Evolutionary conservation across 2,888 invertebrate genomes (phyloP).

Genomic region (Zele albiditarsus): DNA sequence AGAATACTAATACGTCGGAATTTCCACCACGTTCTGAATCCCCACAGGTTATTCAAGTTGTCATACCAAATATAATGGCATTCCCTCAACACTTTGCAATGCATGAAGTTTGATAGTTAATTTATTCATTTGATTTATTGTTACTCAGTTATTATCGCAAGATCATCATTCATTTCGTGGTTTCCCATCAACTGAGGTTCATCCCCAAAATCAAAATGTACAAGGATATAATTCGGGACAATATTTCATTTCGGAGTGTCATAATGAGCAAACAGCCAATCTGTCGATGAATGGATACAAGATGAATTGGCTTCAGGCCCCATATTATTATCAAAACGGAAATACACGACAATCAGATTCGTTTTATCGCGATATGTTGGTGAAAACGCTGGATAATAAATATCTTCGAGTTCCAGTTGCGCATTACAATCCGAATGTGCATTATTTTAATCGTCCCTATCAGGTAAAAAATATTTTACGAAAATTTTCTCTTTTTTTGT

Average conservation of each 20-base stretch:
- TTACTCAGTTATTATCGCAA: constrained; percentile 34
- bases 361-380: constrained; percentile 44
- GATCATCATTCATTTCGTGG: constrained; percentile 53
- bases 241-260: background rate
- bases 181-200: constrained; percentile 56
- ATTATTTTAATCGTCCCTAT: constrained; percentile 34
- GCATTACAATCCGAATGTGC: constrained; percentile 38
- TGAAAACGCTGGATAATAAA: constrained; percentile 54
- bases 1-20: background rate
- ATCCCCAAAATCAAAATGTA: background rate
- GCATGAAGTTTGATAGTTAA: background rate
- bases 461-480: constrained; percentile 37
- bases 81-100: too few relatives aligned
- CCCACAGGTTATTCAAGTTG: background rate
- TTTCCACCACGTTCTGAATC: background rate
- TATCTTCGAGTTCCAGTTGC: constrained; percentile 53
- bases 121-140: background rate
- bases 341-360: constrained; percentile 37
- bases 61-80: too few relatives aligned
- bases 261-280: constrained; percentile 16
- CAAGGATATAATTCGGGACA: constrained; percentile 3
- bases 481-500: too few relatives aligned
- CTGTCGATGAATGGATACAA: constrained; percentile 29
- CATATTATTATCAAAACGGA: constrained; percentile 48
- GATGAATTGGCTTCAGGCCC: constrained; percentile 53